Percentiles rank a stretch among this genome's conserved stretches.
phyloP scores from a whole-genome alignment of 1,140 invertebrate species.

The Drosophila murphyi region DNA sequence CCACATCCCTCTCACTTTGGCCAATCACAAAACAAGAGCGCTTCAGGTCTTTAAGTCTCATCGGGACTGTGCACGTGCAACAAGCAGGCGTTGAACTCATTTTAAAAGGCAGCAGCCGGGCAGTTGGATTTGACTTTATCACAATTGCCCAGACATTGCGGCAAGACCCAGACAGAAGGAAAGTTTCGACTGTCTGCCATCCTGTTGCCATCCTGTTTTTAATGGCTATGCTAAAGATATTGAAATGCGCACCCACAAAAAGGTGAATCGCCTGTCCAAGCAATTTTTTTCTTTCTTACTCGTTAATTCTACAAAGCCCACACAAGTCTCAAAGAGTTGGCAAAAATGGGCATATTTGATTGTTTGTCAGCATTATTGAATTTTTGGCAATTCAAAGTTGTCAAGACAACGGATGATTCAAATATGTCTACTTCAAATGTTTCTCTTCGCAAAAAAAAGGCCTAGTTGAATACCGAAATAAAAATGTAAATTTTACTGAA shows the following conservation, averaged over 20 bases:
- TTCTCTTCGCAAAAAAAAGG: neutral
- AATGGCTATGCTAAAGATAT: slow-evolving; percentile 8
- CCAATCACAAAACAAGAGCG: neutral
- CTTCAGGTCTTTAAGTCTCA: slow-evolving; percentile 24
- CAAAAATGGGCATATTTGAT: neutral
- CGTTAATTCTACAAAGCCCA: neutral
- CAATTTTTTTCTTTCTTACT: neutral
- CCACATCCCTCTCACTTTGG: slow-evolving; percentile 3
- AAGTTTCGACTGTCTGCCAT: slow-evolving; percentile 28
- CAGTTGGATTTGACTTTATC: slow-evolving; percentile 23
- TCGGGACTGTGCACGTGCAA: slow-evolving; percentile 52
- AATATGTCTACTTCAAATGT: no score
- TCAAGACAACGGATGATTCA: neutral
- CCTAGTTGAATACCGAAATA: neutral
- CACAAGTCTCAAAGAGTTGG: neutral
- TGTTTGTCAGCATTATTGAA: neutral
- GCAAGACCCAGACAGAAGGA: slow-evolving; percentile 9
- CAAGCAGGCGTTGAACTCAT: slow-evolving; percentile 51
- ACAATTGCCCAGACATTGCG: slow-evolving; percentile 38
- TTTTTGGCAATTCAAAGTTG: neutral
- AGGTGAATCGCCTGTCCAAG: slow-evolving; percentile 1
- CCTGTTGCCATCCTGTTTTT: slow-evolving; percentile 1
- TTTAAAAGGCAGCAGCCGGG: slow-evolving; percentile 27
- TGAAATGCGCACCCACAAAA: slow-evolving; percentile 1
- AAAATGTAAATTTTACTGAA: no score